Evolutionary conservation across 2,113 vertebrate species (phyloP).

Genomic region (Phylloscopus trochiloides): DNA sequence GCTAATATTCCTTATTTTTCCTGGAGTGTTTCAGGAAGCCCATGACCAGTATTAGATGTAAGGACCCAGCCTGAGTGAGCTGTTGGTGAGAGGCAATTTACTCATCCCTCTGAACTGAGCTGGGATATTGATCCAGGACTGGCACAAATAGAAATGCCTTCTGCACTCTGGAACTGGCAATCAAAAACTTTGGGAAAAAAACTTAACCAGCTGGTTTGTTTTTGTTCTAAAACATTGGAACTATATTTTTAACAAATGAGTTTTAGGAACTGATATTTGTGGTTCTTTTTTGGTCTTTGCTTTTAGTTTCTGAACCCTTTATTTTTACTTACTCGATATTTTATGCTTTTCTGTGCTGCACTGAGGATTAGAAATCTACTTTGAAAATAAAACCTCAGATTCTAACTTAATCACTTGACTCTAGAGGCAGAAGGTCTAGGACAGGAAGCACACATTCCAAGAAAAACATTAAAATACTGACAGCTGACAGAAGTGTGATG

Average conservation of each 20-base stretch:
- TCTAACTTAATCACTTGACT: background rate
- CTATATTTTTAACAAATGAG: background rate
- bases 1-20: background rate
- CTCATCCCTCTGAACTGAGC: background rate
- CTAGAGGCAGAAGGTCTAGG: background rate
- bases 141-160: background rate
- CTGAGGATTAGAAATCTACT: background rate
- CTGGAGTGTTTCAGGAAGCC: background rate
- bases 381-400: background rate
- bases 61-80: background rate
- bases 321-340: background rate
- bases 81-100: background rate
- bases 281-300: background rate
- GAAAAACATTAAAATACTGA: background rate
- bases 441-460: background rate
- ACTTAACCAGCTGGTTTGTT: background rate
- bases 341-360: background rate
- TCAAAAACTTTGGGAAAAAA: background rate
- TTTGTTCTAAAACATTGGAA: background rate
- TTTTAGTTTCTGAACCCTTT: background rate
- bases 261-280: background rate
- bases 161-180: background rate
- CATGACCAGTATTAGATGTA: background rate
- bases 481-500: slow-evolving; percentile 9
- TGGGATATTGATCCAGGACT: background rate